Base-by-base conservation (phyloP, 2,888 invertebrate species). In the Chironomus tentans region DNA sequence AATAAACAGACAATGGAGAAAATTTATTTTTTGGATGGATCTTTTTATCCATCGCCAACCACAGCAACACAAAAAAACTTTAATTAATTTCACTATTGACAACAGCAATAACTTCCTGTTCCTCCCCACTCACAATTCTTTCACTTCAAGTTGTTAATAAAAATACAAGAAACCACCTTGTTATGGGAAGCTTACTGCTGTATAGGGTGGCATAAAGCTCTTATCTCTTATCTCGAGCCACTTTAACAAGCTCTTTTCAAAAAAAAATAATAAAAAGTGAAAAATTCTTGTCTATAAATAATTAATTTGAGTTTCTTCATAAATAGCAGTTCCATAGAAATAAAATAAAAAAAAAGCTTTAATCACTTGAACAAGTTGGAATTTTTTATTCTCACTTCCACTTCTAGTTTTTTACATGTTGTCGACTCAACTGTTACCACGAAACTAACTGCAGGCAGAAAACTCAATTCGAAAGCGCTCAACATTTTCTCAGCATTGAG, bases 401-500 rank as follows among this genome's bases (percentile, higher is more conserved):
- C 28, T 22, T 48, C 21, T 38, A 12, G 22, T 28, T 62, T 61
- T 62, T 72, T 46, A 38, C 72, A 62, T 72, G 61, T 72, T 72
- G 38, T 50, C 72, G 18, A 24, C 38, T 28, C 72, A 62, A 72
- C 61, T 22, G 72, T 21, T 56, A 72, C n/a, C 72, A 38, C 72
- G 72, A 72, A 72, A 72, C 72, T 72, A 70, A 70, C 18, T 22
- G 10, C n/a, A 28, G 47, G 15, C 50, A 70, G 61, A 61, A 62
- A 68, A 68, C 24, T 65, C 18, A 24, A 18, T n/a, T 18, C 24
- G 65, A 50, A 56, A 56, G 18, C 18, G 13, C 24, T 24, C 38
- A 68, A 68, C 18, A 65, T 65, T 22, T 56, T 56, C 56, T 56
- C 56, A 21, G 12, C 68, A 38, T 38, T 21, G 46, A 68, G 65